A percentile compares a stretch with the other conserved stretches of the same genome.
These are phyloP conservation scores for Himalopsyche japonica DNA, from an alignment of 2,888 invertebrate genomes.

Conservation along the genomic window DNA sequence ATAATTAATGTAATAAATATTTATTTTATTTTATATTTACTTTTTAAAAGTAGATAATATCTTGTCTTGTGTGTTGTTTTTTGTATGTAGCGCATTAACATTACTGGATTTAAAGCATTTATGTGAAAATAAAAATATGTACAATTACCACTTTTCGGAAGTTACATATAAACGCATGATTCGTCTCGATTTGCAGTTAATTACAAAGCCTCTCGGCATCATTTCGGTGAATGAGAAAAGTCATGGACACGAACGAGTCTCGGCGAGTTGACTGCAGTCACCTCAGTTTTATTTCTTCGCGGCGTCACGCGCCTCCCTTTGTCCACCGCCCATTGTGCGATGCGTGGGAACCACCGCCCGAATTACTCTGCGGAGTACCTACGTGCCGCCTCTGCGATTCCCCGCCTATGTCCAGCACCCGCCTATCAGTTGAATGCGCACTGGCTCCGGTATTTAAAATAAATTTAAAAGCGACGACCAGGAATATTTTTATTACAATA, in stretches of 20 bases:
- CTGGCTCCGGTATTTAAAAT: background rate
- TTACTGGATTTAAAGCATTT: too few species aligned
- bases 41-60: too few species aligned
- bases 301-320: slow-evolving; percentile 25
- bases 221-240: background rate
- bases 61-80: too few species aligned
- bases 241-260: background rate
- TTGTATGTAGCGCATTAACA: too few species aligned
- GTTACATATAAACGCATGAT: background rate
- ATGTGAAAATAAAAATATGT: too few species aligned
- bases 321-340: slow-evolving; percentile 14
- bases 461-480: background rate
- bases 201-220: background rate
- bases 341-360: slow-evolving; percentile 25
- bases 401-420: background rate
- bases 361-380: background rate
- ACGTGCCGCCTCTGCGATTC: slow-evolving; percentile 5
- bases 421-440: background rate
- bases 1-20: too few species aligned
- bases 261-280: too few species aligned
- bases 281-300: background rate
- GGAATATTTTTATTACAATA: too few species aligned
- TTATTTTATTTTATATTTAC: too few species aligned
- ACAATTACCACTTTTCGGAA: too few species aligned
- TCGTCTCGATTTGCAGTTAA: background rate